Evolutionary conservation across 1,140 invertebrate species (phyloP).

Genomic region (Cyclina sinensis): DNA sequence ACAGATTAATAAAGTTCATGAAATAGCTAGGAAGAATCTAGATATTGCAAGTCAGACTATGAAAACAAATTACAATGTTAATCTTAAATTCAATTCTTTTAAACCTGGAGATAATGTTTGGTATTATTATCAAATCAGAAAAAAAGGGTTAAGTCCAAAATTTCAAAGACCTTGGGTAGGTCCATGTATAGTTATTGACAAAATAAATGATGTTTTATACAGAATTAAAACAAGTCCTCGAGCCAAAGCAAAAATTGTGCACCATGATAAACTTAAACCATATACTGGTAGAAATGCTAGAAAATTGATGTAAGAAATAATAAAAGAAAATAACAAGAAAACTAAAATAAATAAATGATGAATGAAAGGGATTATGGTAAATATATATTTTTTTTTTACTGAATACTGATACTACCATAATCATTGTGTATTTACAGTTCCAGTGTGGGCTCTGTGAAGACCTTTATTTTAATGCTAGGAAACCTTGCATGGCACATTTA

Average conservation of each 20-base stretch:
- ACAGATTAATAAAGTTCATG: constrained; percentile 29
- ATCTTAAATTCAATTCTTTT: constrained; percentile 38
- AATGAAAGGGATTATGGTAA: too few species aligned
- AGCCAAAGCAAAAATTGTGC: constrained; percentile 41
- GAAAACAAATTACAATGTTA: constrained; percentile 62
- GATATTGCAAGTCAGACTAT: constrained; percentile 26
- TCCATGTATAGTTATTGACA: constrained; percentile 52
- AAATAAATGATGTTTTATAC: constrained; percentile 59
- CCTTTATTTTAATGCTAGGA: not conserved
- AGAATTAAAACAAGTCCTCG: constrained; percentile 25
- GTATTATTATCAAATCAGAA: constrained; percentile 34
- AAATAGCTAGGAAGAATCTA: constrained; percentile 47
- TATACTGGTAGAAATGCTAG: constrained; percentile 13
- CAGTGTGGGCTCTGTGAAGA: constrained; percentile 8
- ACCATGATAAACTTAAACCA: constrained; percentile 61
- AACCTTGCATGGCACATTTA: constrained; percentile 5
- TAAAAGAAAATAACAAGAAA: not conserved
- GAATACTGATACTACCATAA: too few species aligned
- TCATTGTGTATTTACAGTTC: too few species aligned
- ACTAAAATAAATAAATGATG: too few species aligned
- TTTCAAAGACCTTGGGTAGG: too few species aligned
- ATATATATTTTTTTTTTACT: not conserved
- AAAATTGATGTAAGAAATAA: not conserved
- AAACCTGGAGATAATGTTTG: constrained; percentile 46
- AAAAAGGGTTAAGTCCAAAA: too few species aligned